Base-by-base conservation (phyloP, 2,113 vertebrate species). In the Balaenoptera acutorostrata region DNA sequence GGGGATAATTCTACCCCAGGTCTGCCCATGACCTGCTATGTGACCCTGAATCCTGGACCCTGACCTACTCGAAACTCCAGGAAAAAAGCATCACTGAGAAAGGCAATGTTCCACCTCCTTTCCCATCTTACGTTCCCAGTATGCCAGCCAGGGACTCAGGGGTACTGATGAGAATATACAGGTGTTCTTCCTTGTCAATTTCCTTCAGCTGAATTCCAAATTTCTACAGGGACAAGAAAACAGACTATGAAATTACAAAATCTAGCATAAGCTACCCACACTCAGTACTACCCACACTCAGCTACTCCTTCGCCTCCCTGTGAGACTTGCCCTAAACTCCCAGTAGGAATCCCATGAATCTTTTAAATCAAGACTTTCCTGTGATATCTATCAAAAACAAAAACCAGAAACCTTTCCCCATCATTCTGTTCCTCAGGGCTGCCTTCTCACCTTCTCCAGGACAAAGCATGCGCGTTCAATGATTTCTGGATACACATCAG, bases 181-280 rank as follows among this genome's bases (percentile, higher is more conserved):
- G n/a, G 72, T 99, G 99, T 64, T 97, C 98, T 93, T 99, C 99
- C 25, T 98, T 33, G 83, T 99, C 99, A 1, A 99, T 99, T 98
- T 99, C 99, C n/a, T 99, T 98, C 97, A 99, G 75, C 33, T 99
- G 98, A 61, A 99, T 90, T 12, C 99, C 99, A 88, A 99, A 99
- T 0, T 99, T 99, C 99, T 99, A 97, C 0, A 21, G 8, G 1
- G 59, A 59, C 23, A 96, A 93, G 49, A 93, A 89, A 92, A 93
- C 1, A 95, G 52, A 89, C 57, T 69, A 57, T 84, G 39, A 88
- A 93, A 92, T 92, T 52, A 95, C 3, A 86, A 71, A 75, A 92
- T 69, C 71, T 83, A 96, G 36, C 33, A 68, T 20, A 72, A 72
- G 1, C 33, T 72, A 66, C 44, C 15, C 39, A 96, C 3, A 88